These are phyloP conservation scores for Rhegmatorhina hoffmannsi DNA, from an alignment of 2,113 vertebrate genomes.

Conservation along the genomic window DNA sequence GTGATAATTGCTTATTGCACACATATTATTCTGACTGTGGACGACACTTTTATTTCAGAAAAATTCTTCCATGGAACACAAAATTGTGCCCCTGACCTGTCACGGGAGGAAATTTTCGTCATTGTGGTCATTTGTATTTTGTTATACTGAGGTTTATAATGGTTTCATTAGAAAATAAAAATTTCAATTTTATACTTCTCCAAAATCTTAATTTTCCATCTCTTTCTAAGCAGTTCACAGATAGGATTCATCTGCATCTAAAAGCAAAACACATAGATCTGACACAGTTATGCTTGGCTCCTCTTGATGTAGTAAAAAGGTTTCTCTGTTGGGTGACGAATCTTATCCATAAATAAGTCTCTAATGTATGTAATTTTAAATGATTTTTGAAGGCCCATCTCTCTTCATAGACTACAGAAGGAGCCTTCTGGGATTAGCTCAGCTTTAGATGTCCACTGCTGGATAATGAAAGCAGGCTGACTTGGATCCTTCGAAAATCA, in stretches of 20 bases:
- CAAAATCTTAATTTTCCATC: neutral
- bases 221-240: neutral
- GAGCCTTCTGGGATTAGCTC: neutral
- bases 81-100: neutral
- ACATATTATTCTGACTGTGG: neutral
- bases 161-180: neutral
- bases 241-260: neutral
- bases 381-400: neutral
- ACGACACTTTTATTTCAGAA: neutral
- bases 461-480: neutral
- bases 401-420: neutral
- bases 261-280: neutral
- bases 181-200: neutral
- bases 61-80: neutral
- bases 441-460: neutral
- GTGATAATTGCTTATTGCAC: neutral
- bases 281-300: fast-evolving
- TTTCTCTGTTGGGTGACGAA: neutral
- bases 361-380: neutral
- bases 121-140: neutral
- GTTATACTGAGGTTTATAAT: neutral
- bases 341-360: neutral
- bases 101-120: neutral
- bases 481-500: neutral
- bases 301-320: neutral